phyloP scores from a whole-genome alignment of 2,113 vertebrate species.

The Pteronura brasiliensis region DNA sequence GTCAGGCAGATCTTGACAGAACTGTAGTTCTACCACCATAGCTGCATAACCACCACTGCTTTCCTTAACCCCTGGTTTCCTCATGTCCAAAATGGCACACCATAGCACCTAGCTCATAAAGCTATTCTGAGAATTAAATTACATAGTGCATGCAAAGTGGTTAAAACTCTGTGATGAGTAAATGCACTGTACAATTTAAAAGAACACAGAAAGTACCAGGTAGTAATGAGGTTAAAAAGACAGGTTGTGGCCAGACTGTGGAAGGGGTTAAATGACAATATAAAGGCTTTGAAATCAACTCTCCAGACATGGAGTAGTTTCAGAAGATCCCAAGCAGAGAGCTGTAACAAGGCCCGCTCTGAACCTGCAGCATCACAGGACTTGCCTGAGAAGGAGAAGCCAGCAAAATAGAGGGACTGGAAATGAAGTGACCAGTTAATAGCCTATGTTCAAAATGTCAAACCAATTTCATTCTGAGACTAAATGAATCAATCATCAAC shows the following conservation, averaged over 20 bases:
- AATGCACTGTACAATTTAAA: background rate
- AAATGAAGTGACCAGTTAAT: background rate
- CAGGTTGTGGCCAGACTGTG: background rate
- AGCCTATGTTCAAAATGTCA: background rate
- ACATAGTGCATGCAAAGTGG: background rate
- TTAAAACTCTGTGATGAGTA: slow-evolving; percentile 16
- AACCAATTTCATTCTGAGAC: background rate
- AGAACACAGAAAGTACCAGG: background rate
- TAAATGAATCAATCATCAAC: background rate
- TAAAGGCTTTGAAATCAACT: background rate
- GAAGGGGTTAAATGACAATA: background rate
- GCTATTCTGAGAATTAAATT: background rate
- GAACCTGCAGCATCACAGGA: background rate
- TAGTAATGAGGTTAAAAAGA: background rate
- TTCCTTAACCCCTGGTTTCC: background rate
- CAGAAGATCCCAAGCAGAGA: background rate
- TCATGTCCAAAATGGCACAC: slow-evolving; percentile 9
- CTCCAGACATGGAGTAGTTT: background rate
- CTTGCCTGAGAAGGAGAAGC: background rate
- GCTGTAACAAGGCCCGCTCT: background rate
- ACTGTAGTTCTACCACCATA: background rate
- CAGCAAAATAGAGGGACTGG: background rate
- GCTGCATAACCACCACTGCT: background rate
- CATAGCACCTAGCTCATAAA: background rate
- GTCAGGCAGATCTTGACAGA: background rate